phyloP scores from a whole-genome alignment of 2,888 invertebrate genomes.

The Hyles lineata region DNA sequence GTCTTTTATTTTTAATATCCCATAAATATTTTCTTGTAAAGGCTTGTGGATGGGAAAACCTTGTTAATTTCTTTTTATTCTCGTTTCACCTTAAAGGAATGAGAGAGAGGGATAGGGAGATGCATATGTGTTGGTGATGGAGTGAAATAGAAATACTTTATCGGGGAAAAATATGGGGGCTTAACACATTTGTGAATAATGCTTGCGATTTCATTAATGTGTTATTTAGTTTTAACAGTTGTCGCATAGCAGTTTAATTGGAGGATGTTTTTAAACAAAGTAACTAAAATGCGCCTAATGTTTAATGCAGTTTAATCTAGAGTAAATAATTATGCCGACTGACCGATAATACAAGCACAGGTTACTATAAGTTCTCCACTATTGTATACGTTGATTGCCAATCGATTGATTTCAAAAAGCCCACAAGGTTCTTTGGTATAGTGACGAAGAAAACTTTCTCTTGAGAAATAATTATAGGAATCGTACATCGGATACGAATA shows the following conservation, averaged over 20 bases:
- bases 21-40: not conserved
- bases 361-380: too few relatives aligned
- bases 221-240: too few relatives aligned
- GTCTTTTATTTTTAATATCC: not conserved
- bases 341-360: too few relatives aligned
- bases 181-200: not conserved
- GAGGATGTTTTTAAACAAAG: too few relatives aligned
- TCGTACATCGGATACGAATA: not conserved
- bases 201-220: not conserved
- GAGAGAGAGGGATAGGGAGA: not conserved
- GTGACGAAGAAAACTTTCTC: too few relatives aligned
- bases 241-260: too few relatives aligned
- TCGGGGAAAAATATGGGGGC: not conserved
- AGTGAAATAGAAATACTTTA: not conserved
- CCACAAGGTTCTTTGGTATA: too few relatives aligned
- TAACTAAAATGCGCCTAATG: too few relatives aligned
- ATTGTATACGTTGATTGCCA: too few relatives aligned
- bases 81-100: not conserved
- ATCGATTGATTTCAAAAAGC: too few relatives aligned
- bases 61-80: conserved; percentile 3
- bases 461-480: conserved; percentile 2
- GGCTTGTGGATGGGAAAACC: not conserved
- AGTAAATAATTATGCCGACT: too few relatives aligned
- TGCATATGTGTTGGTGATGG: not conserved
- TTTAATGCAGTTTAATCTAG: too few relatives aligned